Conservation (phyloP, 2,888 invertebrate genomes). For the Atherix ibis region DNA sequence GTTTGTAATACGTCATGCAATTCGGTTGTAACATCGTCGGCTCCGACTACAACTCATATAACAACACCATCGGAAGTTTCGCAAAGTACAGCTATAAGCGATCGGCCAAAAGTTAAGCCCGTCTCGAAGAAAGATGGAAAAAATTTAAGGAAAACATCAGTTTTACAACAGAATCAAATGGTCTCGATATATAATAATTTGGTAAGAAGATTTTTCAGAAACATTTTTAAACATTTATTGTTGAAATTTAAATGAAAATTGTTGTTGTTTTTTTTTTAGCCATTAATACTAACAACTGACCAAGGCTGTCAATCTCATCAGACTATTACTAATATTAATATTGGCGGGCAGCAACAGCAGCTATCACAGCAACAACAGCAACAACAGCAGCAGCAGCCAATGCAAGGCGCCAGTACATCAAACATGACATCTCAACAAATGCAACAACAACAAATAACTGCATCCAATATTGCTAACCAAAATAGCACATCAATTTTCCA, state of each 20-base stretch:
- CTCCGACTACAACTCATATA: slow-evolving; percentile 17
- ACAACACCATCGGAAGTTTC: slow-evolving; percentile 33
- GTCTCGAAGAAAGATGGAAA: slow-evolving; percentile 67
- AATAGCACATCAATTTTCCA: too few relatives aligned
- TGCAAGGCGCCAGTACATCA: not conserved
- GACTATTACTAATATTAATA: slow-evolving; percentile 1
- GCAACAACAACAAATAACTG: not conserved
- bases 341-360: slow-evolving; percentile 1
- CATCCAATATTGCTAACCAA: too few relatives aligned
- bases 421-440: not conserved
- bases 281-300: slow-evolving; percentile 17
- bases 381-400: slow-evolving; percentile 17
- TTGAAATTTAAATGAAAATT: slow-evolving; percentile 1
- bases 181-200: slow-evolving; percentile 32
- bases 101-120: slow-evolving; percentile 69
- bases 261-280: slow-evolving; percentile 10
- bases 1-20: slow-evolving; percentile 11
- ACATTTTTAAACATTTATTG: not conserved
- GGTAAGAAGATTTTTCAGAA: slow-evolving; percentile 24
- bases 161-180: slow-evolving; percentile 32
- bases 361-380: slow-evolving; percentile 3
- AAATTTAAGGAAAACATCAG: slow-evolving; percentile 45
- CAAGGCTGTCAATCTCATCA: slow-evolving; percentile 12
- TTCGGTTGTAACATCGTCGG: slow-evolving; percentile 4
- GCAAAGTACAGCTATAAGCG: slow-evolving; percentile 61